Conservation (phyloP, 2,888 invertebrate species). For the Tachina grossa region DNA sequence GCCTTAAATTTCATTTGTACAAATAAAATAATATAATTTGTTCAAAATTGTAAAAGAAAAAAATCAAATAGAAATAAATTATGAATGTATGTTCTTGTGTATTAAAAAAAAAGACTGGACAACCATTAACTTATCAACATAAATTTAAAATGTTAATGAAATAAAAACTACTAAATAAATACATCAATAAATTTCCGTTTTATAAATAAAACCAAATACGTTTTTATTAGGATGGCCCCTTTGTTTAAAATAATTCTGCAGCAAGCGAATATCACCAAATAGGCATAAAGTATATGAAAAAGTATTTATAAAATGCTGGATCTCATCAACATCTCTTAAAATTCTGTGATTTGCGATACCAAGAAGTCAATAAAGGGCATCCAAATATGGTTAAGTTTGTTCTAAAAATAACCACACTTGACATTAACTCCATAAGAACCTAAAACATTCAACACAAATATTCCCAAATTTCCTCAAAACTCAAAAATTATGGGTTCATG, state of each 20-base stretch:
- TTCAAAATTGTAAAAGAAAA: background rate
- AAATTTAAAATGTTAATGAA: constrained; percentile 64
- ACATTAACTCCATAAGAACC: no score
- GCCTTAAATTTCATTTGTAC: background rate
- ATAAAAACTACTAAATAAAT: constrained; percentile 63
- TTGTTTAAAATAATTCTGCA: background rate
- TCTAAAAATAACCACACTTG: no score
- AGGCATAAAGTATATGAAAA: no score
- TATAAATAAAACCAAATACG: constrained; percentile 42
- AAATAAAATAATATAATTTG: constrained; percentile 34
- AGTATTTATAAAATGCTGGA: no score
- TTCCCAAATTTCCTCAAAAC: no score
- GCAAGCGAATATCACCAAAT: no score
- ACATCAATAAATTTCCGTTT: constrained; percentile 63
- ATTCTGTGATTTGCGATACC: no score
- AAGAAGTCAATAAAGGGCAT: no score
- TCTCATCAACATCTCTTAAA: no score
- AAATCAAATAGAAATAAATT: constrained; percentile 8
- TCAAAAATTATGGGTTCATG: no score
- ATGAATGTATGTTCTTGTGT: background rate
- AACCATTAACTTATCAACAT: constrained; percentile 60
- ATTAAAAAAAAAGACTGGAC: constrained; percentile 18
- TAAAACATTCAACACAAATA: no score
- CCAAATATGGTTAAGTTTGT: no score
- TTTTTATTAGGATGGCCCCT: background rate